Conservation (phyloP, 2,797 vertebrate species). For the Neomorphus geoffroyi region DNA sequence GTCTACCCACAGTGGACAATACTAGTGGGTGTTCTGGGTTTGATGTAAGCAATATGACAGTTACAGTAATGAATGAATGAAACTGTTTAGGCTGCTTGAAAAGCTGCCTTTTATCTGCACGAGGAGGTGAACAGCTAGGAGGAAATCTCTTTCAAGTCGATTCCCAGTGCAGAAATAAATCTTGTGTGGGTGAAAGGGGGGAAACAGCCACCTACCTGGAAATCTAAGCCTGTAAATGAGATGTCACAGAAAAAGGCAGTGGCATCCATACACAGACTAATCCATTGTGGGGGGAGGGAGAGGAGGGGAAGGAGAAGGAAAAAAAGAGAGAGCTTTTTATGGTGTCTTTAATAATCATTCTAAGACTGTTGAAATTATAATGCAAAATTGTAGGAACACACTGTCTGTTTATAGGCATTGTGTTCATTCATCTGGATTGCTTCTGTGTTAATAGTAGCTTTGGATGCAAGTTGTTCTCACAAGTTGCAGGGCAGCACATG, state of each 20-base stretch:
- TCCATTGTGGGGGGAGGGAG: not conserved
- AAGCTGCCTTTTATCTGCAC: not conserved
- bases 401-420: not conserved
- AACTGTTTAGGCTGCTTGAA: conserved; percentile 8
- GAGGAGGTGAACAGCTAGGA: conserved; percentile 13
- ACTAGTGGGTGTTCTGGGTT: not conserved
- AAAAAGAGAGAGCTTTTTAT: too few species aligned
- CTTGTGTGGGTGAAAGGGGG: conserved; percentile 15
- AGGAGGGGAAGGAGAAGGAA: too few species aligned
- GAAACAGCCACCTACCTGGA: conserved; percentile 44
- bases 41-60: not conserved
- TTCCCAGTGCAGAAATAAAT: conserved; percentile 40
- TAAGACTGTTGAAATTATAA: not conserved
- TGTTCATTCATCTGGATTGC: not conserved
- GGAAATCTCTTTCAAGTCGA: conserved; percentile 21
- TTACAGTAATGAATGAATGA: not conserved
- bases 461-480: not conserved
- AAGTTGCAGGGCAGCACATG: rapidly evolving
- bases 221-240: conserved; percentile 27
- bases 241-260: not conserved
- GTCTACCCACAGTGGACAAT: not conserved
- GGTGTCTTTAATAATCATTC: not conserved
- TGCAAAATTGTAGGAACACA: not conserved
- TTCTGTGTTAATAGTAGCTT: not conserved
- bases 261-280: not conserved